Evolutionary conservation across 2,888 invertebrate genomes (phyloP), one percentile per base, ranked within the genome.

Genomic region (Torymus auratus): DNA sequence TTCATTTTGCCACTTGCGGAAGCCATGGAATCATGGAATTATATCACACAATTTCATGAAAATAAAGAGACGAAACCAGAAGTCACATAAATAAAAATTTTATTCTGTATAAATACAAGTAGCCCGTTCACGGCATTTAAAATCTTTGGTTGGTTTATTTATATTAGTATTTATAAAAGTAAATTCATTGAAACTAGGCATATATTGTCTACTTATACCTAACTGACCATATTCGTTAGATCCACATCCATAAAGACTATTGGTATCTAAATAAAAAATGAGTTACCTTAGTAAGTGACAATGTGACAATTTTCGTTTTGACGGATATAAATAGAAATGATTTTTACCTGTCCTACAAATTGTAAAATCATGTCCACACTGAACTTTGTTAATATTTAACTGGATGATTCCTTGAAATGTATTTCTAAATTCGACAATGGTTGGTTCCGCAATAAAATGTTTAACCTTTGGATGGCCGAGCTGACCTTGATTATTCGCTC

Each of bases 401-500:
- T 91, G 90, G 15, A 81, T 4, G 0, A n/a, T n/a, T 23, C 84
- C 80, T 10, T 83, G 84, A 52, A 56, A 65, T 15, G 83, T 84
- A 65, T 89, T 83, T 69, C 87, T 86, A 78, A 92, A 90, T 86
- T 94, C 92, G 58, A 93, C 91, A 3, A 94, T 88, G 84, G 92
- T 92, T 23, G 93, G 91, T 41, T 91, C 86, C 2, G 93, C 91
- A 86, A 92, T 88, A 52, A 92, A 87, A 82, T 90, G 88, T 80
- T 91, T 91, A 81, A 91, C 88, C 10, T 89, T 87, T 53, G 91
- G 89, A 52, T 95, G 90, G 10, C 98, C 98, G 15, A 98, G 91
- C 90, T 98, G 97, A 0, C 98, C 97, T 86, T 93, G 94, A 82
- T 95, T 94, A 91, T 98, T 98, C 95, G 96, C 97, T 10, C 98